Conservation (phyloP, 2,113 vertebrate genomes). For the Casuarius casuarius region DNA sequence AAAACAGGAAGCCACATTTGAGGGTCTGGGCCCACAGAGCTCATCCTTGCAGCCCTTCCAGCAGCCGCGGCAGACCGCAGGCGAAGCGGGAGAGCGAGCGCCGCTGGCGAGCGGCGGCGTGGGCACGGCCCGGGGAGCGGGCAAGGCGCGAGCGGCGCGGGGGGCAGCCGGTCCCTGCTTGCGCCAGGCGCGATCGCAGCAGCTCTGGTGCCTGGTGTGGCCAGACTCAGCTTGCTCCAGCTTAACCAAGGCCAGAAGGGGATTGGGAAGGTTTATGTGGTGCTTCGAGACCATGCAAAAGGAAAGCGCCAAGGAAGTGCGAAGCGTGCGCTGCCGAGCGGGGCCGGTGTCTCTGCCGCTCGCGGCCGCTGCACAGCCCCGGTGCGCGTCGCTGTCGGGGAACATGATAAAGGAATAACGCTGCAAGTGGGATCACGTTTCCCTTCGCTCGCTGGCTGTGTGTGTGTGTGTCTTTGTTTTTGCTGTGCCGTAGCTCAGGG, state of each 20-base stretch:
- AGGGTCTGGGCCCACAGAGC: neutral
- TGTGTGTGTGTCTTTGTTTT: conserved; percentile 74
- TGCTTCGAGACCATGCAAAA: neutral
- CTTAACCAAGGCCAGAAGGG: neutral
- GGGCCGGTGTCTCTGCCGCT: neutral
- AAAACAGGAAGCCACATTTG: neutral
- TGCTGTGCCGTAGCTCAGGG: conserved; percentile 74
- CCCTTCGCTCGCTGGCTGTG: neutral
- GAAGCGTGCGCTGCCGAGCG: neutral
- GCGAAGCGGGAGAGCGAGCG: neutral
- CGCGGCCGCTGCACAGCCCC: neutral
- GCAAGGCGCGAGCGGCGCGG: neutral
- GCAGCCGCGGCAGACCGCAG: neutral
- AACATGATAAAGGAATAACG: conserved; percentile 53
- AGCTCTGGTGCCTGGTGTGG: neutral
- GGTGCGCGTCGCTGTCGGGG: conserved; percentile 19
- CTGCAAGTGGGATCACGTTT: conserved; percentile 68
- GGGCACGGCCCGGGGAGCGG: neutral
- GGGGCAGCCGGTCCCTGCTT: rapidly evolving
- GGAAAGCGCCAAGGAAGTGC: neutral
- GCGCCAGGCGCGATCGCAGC: neutral
- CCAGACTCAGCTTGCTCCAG: neutral
- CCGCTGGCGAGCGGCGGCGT: too few relatives aligned
- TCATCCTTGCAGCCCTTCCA: neutral
- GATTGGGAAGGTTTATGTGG: neutral